These are phyloP conservation scores for Elachura formosa DNA, from an alignment of 2,113 vertebrate species.

Conservation along the genomic window DNA sequence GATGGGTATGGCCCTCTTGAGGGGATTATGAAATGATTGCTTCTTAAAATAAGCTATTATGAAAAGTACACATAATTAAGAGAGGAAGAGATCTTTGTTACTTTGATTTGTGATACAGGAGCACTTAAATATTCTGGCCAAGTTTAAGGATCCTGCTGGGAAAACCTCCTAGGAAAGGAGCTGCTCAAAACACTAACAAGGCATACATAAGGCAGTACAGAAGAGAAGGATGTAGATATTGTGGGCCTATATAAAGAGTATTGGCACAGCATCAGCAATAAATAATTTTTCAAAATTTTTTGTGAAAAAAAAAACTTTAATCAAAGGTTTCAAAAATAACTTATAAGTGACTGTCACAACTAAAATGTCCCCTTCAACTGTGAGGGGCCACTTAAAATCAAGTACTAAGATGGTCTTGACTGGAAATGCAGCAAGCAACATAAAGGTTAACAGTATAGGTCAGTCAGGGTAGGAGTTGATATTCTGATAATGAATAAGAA, in stretches of 20 bases:
- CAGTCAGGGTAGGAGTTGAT: not conserved
- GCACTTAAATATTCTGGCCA: not conserved
- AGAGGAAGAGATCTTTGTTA: not conserved
- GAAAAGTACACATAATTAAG: not conserved
- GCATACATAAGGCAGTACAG: accelerated
- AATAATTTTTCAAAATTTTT: not conserved
- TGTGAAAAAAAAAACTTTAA: not conserved
- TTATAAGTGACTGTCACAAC: not conserved
- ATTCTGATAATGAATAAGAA: not conserved
- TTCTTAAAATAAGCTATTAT: not conserved
- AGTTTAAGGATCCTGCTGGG: not conserved
- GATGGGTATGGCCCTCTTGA: not conserved
- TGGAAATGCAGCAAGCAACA: not conserved
- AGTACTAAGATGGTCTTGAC: not conserved
- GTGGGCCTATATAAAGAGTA: not conserved
- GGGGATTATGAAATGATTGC: not conserved
- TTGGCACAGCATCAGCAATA: not conserved
- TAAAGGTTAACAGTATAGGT: not conserved
- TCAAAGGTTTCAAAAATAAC: not conserved
- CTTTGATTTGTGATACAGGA: not conserved
- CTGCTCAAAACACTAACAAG: not conserved
- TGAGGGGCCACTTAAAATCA: not conserved
- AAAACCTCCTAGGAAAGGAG: not conserved
- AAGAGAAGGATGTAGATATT: not conserved
- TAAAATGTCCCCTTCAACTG: not conserved